Evolutionary conservation across 2,888 invertebrate genomes (phyloP).

Genomic region (Drosophila rellima): DNA sequence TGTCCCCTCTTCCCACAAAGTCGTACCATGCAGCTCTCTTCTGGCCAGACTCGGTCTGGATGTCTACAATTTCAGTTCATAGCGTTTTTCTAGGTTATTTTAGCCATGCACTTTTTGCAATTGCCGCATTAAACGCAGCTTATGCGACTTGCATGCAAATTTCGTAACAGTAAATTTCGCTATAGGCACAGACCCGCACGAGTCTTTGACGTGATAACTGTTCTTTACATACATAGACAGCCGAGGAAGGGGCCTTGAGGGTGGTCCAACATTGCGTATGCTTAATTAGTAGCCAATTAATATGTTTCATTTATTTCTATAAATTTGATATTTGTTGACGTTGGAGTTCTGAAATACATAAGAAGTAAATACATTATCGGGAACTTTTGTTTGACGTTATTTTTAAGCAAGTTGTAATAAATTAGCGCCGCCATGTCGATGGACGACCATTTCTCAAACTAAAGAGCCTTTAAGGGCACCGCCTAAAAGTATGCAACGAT

Average conservation of each 20-base stretch:
- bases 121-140: constrained; percentile 49
- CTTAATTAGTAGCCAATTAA: constrained; percentile 13
- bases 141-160: constrained; percentile 44
- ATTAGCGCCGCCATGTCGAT: constrained; percentile 26
- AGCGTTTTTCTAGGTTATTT: constrained; percentile 69
- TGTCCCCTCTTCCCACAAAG: constrained; percentile 3
- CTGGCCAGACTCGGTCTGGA: constrained; percentile 31
- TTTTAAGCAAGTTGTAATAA: background rate
- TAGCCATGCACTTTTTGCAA: constrained; percentile 46
- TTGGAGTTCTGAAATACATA: no score
- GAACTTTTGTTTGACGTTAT: no score
- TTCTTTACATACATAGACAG: background rate
- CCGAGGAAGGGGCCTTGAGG: no score
- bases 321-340: no score
- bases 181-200: constrained; percentile 41
- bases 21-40: background rate
- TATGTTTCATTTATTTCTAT: background rate
- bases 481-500: constrained; percentile 57
- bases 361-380: background rate
- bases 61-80: constrained; percentile 67
- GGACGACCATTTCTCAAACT: constrained; percentile 38
- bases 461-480: constrained; percentile 21
- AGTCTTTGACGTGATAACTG: constrained; percentile 34
- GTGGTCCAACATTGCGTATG: constrained; percentile 39
- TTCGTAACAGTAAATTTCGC: constrained; percentile 38